Base-by-base conservation (phyloP, 2,797 vertebrate species). In the Tauraco hartlaubi region DNA sequence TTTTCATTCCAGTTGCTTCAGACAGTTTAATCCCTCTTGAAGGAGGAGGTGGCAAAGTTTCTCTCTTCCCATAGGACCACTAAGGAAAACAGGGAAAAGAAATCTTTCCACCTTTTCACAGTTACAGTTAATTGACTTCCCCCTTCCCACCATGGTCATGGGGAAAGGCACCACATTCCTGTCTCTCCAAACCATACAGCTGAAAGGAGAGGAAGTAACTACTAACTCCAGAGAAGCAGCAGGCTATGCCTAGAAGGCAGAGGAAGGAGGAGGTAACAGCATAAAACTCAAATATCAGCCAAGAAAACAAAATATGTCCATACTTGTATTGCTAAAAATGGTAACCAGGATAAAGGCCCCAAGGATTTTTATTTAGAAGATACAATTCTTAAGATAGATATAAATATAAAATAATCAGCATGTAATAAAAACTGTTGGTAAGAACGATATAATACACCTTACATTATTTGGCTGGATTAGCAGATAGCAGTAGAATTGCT, bases 401-500 rank as follows among this genome's bases (percentile, higher is more conserved):
- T 66, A 94, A 94, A 92, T 81, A 86, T 88, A 77, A 81, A 93
- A 58, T 87, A 64, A 93, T 58, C 79, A 92, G 15, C 41, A 63
- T 10, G 16, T 76, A 92, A 82, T 72, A 88, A 92, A 96, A 92
- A 15, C 41, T 71, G 10, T 28, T 85, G 49, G 12, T 68, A 85
- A 84, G 68, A 93, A 93, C 48, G 2, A 19, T 23, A 26, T 17
- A 25, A 62, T 46, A 25, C 11, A 72, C 18, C 12, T 85, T 51
- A 54, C 43, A 46, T 46, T 25, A 63, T 88, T 89, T 74, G 25
- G 4, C 35, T 58, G 56, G 54, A 74, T 69, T 96, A 84, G 49
- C 41, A 88, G 19, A 74, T 20, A 89, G 62, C 22, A 29, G 3
- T 66, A 72, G 49, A 78, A 95, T 80, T 95, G 8, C 21, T 82